phyloP scores from a whole-genome alignment of 2,888 invertebrate genomes.

The Ophioninae sp. region DNA sequence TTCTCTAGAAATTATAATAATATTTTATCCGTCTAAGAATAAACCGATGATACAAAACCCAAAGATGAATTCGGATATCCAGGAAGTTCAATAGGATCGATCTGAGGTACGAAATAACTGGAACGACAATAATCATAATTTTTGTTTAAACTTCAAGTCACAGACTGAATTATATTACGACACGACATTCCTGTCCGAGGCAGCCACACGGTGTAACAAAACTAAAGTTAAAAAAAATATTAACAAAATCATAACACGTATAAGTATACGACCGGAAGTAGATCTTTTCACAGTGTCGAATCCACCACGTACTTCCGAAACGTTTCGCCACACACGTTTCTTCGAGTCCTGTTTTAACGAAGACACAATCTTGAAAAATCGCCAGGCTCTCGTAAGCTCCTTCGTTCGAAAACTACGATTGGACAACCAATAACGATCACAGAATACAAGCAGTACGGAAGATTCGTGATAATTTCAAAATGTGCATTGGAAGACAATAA shows the following conservation, averaged over 20 bases:
- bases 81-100: not conserved
- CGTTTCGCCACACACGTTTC: not conserved
- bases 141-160: conserved; percentile 40
- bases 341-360: not conserved
- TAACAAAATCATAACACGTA: conserved; percentile 56
- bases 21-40: not conserved
- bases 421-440: not conserved
- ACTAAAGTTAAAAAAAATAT: conserved; percentile 46
- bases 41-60: not conserved
- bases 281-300: not conserved
- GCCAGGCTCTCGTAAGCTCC: not conserved
- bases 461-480: not conserved
- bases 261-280: conserved; percentile 28
- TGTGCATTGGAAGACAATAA: not conserved
- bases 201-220: conserved; percentile 39
- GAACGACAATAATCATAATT: not conserved
- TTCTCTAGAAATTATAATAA: too few relatives aligned
- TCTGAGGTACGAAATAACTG: not conserved
- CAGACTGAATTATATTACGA: conserved; percentile 48
- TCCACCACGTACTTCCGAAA: not conserved
- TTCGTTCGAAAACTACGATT: not conserved
- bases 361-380: not conserved
- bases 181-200: conserved; percentile 11
- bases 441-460: not conserved
- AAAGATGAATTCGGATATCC: not conserved